Evolutionary conservation across 2,888 invertebrate genomes (phyloP), one percentile per base, ranked within the genome.

Genomic region (Acanthacorydalis orientalis): DNA sequence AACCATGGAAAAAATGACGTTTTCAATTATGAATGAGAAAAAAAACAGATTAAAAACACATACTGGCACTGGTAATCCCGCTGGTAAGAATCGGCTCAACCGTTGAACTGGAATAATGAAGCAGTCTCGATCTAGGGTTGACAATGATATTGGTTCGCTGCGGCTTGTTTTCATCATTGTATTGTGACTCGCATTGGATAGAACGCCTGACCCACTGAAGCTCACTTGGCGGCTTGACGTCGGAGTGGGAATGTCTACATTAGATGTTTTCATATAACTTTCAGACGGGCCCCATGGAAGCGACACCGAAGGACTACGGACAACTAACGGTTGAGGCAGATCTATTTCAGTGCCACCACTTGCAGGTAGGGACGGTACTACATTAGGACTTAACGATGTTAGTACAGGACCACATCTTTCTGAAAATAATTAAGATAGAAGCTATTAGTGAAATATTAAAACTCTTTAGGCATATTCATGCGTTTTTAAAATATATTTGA

Each of bases 71-170:
- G 88, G 87, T 52, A 90, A 86, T 58, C 90, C 90, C 54, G 86
- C 88, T 52, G 90, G 91, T 58, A 91, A 73, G 68, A 91, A 91
- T 56, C 89, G 74, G 63, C 85, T 83, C 57, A 90, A 73, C 62
- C 86, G 86, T 57, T 89, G 87, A 44, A 89, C 83, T 7, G 91
- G 91, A 64, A 91, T 90, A 63, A 91, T 90, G 69, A 91, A 91
- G 68, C 90, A 91, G 70, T 91, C 91, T 59, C 84, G 76, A 67
- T 89, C 87, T 58, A 89, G 71, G 44, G 83, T 84, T 44, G 87
- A 81, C 57, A 90, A 70, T 4, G 86, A 84, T 51, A 83, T 79
- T 15, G 43, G 43, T 47, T 44, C 46, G 39, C 44, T 43, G 10
- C 48, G 49, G 44, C 47, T 45, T 15, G 40, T 46, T 40, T 49